Base-by-base conservation (phyloP, 2,888 invertebrate genomes). In the Drosophila picticornis region DNA sequence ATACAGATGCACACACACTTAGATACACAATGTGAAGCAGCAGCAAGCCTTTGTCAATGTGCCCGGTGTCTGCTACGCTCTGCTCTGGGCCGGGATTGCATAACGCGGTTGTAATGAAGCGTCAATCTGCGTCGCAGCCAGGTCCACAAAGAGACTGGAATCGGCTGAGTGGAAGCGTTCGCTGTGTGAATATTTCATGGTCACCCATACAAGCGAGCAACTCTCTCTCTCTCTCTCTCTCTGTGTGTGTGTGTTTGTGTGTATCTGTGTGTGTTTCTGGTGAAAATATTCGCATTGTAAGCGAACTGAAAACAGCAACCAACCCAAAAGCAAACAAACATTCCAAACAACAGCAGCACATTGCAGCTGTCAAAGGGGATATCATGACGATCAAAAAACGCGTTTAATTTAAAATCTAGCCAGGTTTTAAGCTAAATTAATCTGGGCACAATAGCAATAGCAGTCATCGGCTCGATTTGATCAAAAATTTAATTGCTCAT, bases 131-230 rank as follows among this genome's bases (percentile, higher is more conserved):
- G 85, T 83, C 85, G 85, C 85, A 84, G 53, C 76, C 72, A 80
- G 80, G 83, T 87, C 83, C 81, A 85, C 83, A 70, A 84, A 85
- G 86, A 78, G 72, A 80, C 81, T 68, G 77, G 74, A 81, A 81
- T 68, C 78, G 78, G 74, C 88, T 81, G 83, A 70, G 83, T 83
- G 80, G 78, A 75, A 78, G 72, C 80, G 59, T 31, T 75, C 75
- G 71, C 57, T 86, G 84, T 88, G 84, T 82, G 87, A 87, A 84
- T 80, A 87, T 87, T 89, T 89, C 89, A 89, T 84, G 85, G 87
- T 90, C 89, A 90, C 89, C 77, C 76, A 82, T 65, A 90, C 89
- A 56, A 56, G 19, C 43, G 32, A 40, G 55, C 51, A 64, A 1
- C 19, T 40, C 25, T 11, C 43, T 43, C 43, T n/a, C 2, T 43